Conservation (phyloP, 2,888 invertebrate genomes). For the Acronicta leporina region DNA sequence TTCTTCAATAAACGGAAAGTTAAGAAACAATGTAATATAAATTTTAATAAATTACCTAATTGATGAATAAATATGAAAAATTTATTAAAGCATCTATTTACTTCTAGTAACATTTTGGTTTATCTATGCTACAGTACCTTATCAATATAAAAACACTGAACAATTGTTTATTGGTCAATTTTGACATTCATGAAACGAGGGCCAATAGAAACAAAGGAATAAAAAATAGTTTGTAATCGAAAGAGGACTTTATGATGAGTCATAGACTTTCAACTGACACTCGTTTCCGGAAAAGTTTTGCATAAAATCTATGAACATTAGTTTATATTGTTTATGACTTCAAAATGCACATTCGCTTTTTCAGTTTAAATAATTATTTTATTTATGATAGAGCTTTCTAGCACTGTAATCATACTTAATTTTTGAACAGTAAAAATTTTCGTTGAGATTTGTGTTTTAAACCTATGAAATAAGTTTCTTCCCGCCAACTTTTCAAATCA, state of each 20-base stretch:
- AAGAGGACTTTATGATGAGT: constrained; percentile 79
- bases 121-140: constrained; percentile 39
- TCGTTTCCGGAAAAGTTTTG: constrained; percentile 86
- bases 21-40: no score
- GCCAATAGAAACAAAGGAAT: constrained; percentile 54
- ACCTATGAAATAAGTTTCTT: constrained; percentile 56
- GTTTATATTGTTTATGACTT: constrained; percentile 73
- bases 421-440: constrained; percentile 5
- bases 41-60: no score
- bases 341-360: constrained; percentile 41
- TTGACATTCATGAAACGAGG: rapidly evolving
- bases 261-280: constrained; percentile 86
- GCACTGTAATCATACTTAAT: neutral
- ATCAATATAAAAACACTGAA: constrained; percentile 46
- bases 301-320: constrained; percentile 73
- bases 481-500: constrained; percentile 84
- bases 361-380: constrained; percentile 7
- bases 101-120: constrained; percentile 6
- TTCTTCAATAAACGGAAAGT: no score
- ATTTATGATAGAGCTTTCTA: neutral
- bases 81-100: neutral
- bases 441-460: constrained; percentile 15
- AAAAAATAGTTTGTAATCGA: constrained; percentile 61
- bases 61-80: constrained; percentile 18
- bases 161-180: constrained; percentile 50